Base-by-base conservation (phyloP, 2,797 vertebrate species). In the Heteromormyrus szaboi region DNA sequence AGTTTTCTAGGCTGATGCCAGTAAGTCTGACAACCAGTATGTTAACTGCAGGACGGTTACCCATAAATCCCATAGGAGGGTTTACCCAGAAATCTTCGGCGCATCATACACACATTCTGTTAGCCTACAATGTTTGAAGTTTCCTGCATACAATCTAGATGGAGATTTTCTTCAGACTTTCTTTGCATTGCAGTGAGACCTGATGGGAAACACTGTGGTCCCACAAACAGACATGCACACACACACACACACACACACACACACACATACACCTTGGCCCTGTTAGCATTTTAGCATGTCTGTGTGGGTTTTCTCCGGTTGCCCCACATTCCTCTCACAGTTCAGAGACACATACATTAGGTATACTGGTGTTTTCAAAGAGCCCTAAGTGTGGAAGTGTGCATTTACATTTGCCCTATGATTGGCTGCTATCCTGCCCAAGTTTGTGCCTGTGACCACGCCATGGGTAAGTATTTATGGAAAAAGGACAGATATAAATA, bases 21-120 rank as follows among this genome's bases (percentile, higher is more conserved):
- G 72, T 76, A 37, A 76, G 72, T 76, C 72, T 76, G 29, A 76
- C 72, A 41, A n/a, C 72, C 72, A 76, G 72, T 44, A 76, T 76
- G 72, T 37, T 76, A 76, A 17, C 17, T 76, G 29, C 72, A 76
- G 37, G 72, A 76, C 0, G 33, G 14, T 41, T 44, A 41, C 72
- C 33, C 33, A 19, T 44, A 41, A 76, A 37, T 76, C 33, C 72
- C 37, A 76, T 19, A 19, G 72, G 37, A 17, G 11, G 12, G 12
- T 41, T 76, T 76, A 76, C 14, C 14, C 33, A 76, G 33, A 19
- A 76, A 41, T 76, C 33, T 76, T 41, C 17, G 68, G 68, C 41
- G 12, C 33, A 41, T 76, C 37, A 19, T 41, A 44, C 17, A 76
- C 72, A 41, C 68, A 6, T 76, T 76, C 72, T 41, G 33, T 41